phyloP scores from a whole-genome alignment of 2,797 vertebrate species.

The Aplochiton taeniatus region DNA sequence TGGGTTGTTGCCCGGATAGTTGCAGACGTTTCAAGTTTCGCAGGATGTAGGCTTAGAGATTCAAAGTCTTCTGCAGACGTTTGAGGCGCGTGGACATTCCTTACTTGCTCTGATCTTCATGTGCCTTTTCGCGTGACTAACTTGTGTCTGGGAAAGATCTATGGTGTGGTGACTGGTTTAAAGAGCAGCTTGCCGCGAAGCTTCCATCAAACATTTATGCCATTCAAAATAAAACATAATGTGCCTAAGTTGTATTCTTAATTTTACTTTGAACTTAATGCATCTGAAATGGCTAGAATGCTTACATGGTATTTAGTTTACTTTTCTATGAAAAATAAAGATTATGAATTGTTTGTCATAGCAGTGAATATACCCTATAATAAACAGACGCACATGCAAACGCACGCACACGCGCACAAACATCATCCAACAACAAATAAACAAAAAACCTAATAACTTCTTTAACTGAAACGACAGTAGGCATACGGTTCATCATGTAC shows the following conservation, averaged over 20 bases:
- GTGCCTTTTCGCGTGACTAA: conserved; percentile 24
- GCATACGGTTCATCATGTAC: too few relatives aligned
- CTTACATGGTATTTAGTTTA: neutral
- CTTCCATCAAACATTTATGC: too few relatives aligned
- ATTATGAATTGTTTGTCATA: neutral
- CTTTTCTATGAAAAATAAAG: neutral
- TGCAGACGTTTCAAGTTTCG: too few relatives aligned
- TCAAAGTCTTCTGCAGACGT: too few relatives aligned
- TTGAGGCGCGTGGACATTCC: neutral
- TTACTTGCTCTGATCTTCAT: conserved; percentile 23
- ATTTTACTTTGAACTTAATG: too few relatives aligned
- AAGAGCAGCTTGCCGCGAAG: neutral
- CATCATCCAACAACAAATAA: conserved; percentile 12
- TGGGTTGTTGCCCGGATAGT: too few relatives aligned
- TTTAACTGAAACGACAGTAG: too few relatives aligned
- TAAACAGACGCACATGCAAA: conserved; percentile 24
- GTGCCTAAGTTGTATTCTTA: too few relatives aligned
- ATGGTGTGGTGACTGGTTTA: neutral
- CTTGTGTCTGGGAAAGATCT: neutral
- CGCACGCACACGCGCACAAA: neutral
- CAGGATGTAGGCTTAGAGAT: too few relatives aligned
- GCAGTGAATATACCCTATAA: conserved; percentile 22
- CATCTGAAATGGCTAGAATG: too few relatives aligned
- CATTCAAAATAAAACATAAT: too few relatives aligned
- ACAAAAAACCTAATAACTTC: conserved; percentile 28